Base-by-base conservation (phyloP, 2,888 invertebrate species). In the Leptopterna dolabrata region DNA sequence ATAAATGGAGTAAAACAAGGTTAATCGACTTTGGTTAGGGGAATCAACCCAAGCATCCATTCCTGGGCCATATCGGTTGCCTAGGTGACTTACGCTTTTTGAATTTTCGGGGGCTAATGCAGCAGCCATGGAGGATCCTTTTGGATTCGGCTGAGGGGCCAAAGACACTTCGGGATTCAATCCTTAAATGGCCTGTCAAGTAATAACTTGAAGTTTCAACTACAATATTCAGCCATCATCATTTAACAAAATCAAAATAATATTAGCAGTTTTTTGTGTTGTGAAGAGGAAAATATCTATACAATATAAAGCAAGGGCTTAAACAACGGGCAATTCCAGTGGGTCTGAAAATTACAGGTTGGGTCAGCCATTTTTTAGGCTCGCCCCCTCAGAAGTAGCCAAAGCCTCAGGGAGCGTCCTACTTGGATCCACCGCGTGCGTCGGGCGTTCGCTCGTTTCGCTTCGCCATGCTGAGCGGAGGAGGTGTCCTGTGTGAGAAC, bases 51-150 rank as follows among this genome's bases (percentile, higher is more conserved):
- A 78, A 78, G 43, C 78, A 81, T 13, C 81, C 30, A 81, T 81
- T 73, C 73, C 73, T 36, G 73, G 73, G 73, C 73, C 16, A 63
- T 9, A 63, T 63, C 19, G 11, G 63, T 24, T 24, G 24, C 63
- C 41, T 30, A 36, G 1, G 30, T 73, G 16, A 83, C 83, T 83
- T 83, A 83, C 83, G 29, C 83, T 43, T 63, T 43, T 83, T 83
- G 36, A 63, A 27, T 83, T 83, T 83, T 55, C 83, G 83, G 47
- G 83, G 83, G 71, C 70, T 83, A 83, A 83, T 83, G 83, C 83
- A 83, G 83, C 83, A 83, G 47, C 83, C 83, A 29, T 63, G 63
- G 24, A 45, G 45, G 63, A 83, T 43, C 63, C 83, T 55, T 83
- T 83, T 83, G 36, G 83, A 70, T 30, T 83, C 70, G 36, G 83